These are phyloP conservation scores for Pterophyllum scalare DNA, from an alignment of 2,113 vertebrate species.

Conservation along the genomic window DNA sequence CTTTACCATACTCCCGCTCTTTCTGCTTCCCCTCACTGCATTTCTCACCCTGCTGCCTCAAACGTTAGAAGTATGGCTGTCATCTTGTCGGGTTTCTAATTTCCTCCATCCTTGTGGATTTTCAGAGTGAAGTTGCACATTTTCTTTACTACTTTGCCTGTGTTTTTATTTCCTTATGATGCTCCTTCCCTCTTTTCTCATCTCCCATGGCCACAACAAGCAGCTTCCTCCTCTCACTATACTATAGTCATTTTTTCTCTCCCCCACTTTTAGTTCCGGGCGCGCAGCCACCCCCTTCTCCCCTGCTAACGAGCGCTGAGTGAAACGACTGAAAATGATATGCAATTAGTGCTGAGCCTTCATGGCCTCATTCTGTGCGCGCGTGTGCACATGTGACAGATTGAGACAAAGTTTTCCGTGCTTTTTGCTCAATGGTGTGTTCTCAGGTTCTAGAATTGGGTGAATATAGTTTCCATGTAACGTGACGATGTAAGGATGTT, in stretches of 20 bases:
- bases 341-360: constrained; percentile 64
- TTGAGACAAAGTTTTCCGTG: background rate
- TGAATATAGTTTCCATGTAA: constrained; percentile 53
- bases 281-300: constrained; percentile 60
- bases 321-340: constrained; percentile 70
- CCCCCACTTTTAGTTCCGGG: constrained; percentile 54
- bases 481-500: constrained; percentile 5
- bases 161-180: constrained; percentile 24
- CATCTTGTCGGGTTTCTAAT: constrained; percentile 25
- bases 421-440: background rate
- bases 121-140: background rate
- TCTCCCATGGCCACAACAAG: constrained; percentile 16
- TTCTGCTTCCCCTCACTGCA: constrained; percentile 26
- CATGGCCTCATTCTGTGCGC: background rate
- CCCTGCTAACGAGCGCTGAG: constrained; percentile 64
- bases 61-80: constrained; percentile 17
- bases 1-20: constrained; percentile 57
- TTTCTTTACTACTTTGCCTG: constrained; percentile 26
- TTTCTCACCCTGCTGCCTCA: constrained; percentile 13
- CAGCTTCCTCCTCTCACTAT: background rate
- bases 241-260: background rate
- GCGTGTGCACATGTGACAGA: constrained; percentile 19
- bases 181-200: background rate
- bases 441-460: background rate
- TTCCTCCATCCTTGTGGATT: constrained; percentile 3